Percentiles rank a stretch among this genome's conserved stretches.
phyloP scores from a whole-genome alignment of 1,140 invertebrate genomes.

The Luehdorfia chinensis region DNA sequence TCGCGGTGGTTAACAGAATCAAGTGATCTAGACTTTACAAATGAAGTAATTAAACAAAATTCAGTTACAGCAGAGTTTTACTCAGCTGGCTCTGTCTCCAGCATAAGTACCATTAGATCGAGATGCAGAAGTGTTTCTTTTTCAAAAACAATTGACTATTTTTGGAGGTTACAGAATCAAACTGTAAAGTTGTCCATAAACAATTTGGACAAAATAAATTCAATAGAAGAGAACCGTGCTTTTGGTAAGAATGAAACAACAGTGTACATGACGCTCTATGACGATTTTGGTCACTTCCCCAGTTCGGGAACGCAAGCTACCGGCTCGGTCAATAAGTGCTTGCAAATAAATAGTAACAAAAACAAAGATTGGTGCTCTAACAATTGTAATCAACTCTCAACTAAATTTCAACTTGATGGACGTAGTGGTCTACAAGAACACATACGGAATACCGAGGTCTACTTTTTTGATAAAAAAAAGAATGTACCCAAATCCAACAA shows the following conservation, averaged over 20 bases:
- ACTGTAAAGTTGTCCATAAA: neutral
- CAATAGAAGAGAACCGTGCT: constrained; percentile 1
- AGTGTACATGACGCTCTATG: constrained; percentile 52
- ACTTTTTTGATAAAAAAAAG: constrained; percentile 53
- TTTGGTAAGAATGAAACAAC: constrained; percentile 41
- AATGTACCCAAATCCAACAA: constrained; percentile 23
- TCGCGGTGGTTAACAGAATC: neutral
- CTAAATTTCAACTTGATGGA: too few relatives aligned
- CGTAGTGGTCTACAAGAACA: constrained; percentile 11
- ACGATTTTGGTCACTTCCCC: constrained; percentile 31
- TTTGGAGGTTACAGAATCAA: constrained; percentile 15
- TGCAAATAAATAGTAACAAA: constrained; percentile 41
- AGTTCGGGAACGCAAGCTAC: constrained; percentile 62
- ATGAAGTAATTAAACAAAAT: neutral
- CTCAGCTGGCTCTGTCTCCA: constrained; percentile 7
- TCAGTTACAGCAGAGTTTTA: constrained; percentile 10
- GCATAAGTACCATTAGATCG: constrained; percentile 18
- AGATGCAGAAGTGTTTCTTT: constrained; percentile 24
- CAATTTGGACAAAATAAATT: neutral
- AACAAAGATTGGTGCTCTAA: constrained; percentile 29
- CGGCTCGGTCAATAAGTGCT: constrained; percentile 63
- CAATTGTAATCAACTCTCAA: constrained; percentile 11
- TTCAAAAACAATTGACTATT: constrained; percentile 24
- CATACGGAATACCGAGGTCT: constrained; percentile 38
- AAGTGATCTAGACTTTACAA: neutral